phyloP scores from a whole-genome alignment of 1,140 invertebrate species.

The Philopotamus ludificatus region DNA sequence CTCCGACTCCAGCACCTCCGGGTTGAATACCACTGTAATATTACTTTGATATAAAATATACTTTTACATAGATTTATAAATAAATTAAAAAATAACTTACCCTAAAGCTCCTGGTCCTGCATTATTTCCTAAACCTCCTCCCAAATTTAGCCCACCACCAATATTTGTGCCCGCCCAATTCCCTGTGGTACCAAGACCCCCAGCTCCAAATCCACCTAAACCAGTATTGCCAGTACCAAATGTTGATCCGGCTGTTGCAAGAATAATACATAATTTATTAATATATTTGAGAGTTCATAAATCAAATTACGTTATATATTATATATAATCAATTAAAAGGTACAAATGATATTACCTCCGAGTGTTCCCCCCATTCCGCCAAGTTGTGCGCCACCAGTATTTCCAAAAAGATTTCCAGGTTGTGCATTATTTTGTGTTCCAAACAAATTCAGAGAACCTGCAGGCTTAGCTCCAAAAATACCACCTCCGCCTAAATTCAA shows the following conservation, averaged over 20 bases:
- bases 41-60: neutral
- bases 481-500: constrained; percentile 33
- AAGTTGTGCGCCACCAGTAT: constrained; percentile 8
- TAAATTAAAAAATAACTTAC: constrained; percentile 5
- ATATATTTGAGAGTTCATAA: neutral
- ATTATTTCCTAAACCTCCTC: constrained; percentile 48
- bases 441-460: constrained; percentile 18
- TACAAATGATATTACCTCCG: neutral
- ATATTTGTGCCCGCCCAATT: neutral
- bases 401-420: constrained; percentile 29
- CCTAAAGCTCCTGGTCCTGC: constrained; percentile 43
- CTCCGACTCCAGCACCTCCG: constrained; percentile 42
- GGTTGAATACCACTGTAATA: constrained; percentile 10
- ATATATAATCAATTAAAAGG: neutral
- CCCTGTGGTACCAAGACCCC: constrained; percentile 46
- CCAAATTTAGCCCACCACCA: neutral
- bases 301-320: neutral
- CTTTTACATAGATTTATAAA: constrained; percentile 10
- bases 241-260: constrained; percentile 2
- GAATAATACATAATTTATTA: constrained; percentile 1
- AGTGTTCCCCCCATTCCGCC: constrained; percentile 13
- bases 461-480: constrained; percentile 33
- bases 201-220: constrained; percentile 33
- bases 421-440: neutral
- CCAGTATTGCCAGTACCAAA: constrained; percentile 11